Evolutionary conservation across 2,113 vertebrate genomes (phyloP).

Genomic region (Rana temporaria): DNA sequence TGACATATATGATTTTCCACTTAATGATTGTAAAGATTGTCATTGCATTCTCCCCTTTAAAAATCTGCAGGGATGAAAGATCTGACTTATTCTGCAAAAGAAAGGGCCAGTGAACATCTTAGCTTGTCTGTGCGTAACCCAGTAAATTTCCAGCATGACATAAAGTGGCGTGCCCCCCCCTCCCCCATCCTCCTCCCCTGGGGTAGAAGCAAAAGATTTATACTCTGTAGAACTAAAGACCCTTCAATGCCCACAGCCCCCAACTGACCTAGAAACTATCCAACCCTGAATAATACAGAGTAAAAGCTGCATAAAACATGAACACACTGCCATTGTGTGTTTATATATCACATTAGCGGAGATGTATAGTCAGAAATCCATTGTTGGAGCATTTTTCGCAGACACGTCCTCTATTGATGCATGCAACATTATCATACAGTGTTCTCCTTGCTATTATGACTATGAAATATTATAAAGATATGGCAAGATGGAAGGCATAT

Average conservation of each 20-base stretch:
- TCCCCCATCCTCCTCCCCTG: conserved; percentile 15
- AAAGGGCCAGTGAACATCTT: conserved; percentile 18
- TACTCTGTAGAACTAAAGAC: conserved; percentile 40
- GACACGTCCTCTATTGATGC: neutral
- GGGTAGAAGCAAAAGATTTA: conserved; percentile 48
- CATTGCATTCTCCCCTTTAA: neutral
- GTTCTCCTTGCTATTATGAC: too few relatives aligned
- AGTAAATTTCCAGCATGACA: conserved; percentile 45
- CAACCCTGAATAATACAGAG: conserved; percentile 46
- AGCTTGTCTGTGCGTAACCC: conserved; percentile 14
- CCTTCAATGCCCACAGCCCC: conserved; percentile 53
- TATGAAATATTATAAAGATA: too few relatives aligned
- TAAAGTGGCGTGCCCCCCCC: conserved; percentile 43
- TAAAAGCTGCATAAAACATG: conserved; percentile 40
- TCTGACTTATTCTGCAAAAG: conserved; percentile 13
- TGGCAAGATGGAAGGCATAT: too few relatives aligned
- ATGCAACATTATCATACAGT: neutral
- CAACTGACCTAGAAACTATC: conserved; percentile 54
- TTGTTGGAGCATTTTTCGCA: neutral
- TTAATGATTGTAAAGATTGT: neutral
- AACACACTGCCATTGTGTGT: conserved; percentile 38
- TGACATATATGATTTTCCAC: neutral
- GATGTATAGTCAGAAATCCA: conserved; percentile 12
- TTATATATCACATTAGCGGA: conserved; percentile 28
- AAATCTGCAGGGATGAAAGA: neutral